Evolutionary conservation across 2,888 invertebrate genomes (phyloP).

Genomic region (Pachymerium ferrugineum): DNA sequence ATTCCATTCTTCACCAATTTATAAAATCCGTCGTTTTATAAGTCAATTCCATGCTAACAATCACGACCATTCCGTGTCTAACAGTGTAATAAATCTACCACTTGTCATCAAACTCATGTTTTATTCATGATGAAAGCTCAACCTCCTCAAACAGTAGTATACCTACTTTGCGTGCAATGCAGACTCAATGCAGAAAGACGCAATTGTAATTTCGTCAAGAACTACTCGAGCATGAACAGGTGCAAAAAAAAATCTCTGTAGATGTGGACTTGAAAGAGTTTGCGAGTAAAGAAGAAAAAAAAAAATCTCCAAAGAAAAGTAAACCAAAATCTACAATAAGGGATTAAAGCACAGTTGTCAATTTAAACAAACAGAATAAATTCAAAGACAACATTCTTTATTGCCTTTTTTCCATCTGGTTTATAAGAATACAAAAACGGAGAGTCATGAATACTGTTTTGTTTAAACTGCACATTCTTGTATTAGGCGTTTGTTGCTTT

Average conservation of each 20-base stretch:
- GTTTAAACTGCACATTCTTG: too few relatives aligned
- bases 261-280: neutral
- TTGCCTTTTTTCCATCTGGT: neutral
- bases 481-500: too few relatives aligned
- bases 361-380: neutral
- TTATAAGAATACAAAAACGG: too few relatives aligned
- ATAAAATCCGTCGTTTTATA: neutral
- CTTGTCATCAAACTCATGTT: conserved; percentile 12
- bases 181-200: neutral
- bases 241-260: neutral
- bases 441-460: too few relatives aligned
- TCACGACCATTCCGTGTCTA: neutral
- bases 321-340: neutral
- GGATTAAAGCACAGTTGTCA: neutral
- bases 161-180: neutral
- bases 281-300: neutral
- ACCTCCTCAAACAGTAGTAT: neutral
- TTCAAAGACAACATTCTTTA: neutral
- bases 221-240: neutral
- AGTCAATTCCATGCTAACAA: conserved; percentile 20
- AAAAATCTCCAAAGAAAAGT: neutral
- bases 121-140: conserved; percentile 6
- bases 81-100: conserved; percentile 2
- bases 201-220: conserved; percentile 21
- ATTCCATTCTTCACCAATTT: neutral